Conservation (phyloP, 2,113 vertebrate species). For the Melanocharis versteri region DNA sequence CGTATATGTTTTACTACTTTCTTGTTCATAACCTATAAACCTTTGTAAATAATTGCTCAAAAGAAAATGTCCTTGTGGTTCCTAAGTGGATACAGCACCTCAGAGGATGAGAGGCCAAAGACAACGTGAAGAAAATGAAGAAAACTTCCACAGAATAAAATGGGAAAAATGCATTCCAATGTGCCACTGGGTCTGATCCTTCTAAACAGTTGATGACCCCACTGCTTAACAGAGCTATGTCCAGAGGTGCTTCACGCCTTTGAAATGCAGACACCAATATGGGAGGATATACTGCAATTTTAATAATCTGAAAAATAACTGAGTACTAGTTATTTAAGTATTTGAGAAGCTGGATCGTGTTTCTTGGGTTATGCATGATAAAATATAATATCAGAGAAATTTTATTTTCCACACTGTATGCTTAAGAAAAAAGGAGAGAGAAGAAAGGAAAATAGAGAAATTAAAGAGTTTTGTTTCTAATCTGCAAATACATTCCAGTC, state of each 20-base stretch:
- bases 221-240: neutral
- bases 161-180: neutral
- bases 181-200: neutral
- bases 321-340: neutral
- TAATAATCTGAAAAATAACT: neutral
- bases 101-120: neutral
- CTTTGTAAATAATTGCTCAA: neutral
- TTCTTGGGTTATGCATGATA: neutral
- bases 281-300: neutral
- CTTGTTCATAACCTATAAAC: neutral
- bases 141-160: neutral
- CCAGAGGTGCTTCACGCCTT: neutral
- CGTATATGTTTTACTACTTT: neutral
- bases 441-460: slow-evolving; percentile 32
- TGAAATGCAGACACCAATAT: accelerated
- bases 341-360: neutral
- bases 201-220: neutral
- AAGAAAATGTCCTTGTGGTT: neutral
- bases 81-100: neutral
- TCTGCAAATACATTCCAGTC: slow-evolving; percentile 18
- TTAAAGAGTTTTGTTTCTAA: neutral
- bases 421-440: slow-evolving; percentile 16
- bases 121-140: neutral
- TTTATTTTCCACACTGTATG: slow-evolving; percentile 20
- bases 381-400: neutral